These are phyloP conservation scores for Pasiphila rectangulata DNA, from an alignment of 2,888 invertebrate species.

Conservation along the genomic window DNA sequence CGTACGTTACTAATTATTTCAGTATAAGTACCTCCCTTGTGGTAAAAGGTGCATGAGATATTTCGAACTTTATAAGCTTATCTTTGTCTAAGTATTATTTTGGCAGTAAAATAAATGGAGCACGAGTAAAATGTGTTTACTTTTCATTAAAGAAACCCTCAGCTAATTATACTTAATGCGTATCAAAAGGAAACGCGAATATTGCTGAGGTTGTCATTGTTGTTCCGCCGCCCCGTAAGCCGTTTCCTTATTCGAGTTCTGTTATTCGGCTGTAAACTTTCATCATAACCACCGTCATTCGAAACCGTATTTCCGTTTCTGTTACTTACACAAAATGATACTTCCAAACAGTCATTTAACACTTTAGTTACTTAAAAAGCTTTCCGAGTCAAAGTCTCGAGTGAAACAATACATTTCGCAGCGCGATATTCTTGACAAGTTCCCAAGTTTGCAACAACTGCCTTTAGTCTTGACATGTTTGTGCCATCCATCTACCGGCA, in stretches of 20 bases:
- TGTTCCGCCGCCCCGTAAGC: slow-evolving; percentile 14
- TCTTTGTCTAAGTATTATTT: slow-evolving; percentile 8
- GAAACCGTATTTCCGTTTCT: slow-evolving; percentile 19
- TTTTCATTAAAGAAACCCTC: slow-evolving; percentile 16
- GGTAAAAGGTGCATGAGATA: background rate
- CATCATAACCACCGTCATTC: slow-evolving; percentile 26
- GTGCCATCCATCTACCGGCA: slow-evolving; percentile 64
- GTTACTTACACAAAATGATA: slow-evolving; percentile 35
- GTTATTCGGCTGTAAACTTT: slow-evolving; percentile 25
- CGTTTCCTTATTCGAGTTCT: slow-evolving; percentile 18
- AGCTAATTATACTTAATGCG: slow-evolving; percentile 20
- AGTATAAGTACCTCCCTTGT: background rate
- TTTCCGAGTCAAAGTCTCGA: slow-evolving; percentile 42
- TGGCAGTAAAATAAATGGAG: slow-evolving; percentile 13
- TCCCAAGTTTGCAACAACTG: slow-evolving; percentile 57
- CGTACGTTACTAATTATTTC: slow-evolving; percentile 3
- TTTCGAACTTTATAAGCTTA: too few species aligned
- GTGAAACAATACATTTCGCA: slow-evolving; percentile 48
- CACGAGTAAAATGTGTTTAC: slow-evolving; percentile 13
- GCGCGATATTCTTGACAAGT: slow-evolving; percentile 45
- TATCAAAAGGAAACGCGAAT: slow-evolving; percentile 13
- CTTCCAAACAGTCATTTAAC: slow-evolving; percentile 44
- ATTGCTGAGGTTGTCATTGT: slow-evolving; percentile 19
- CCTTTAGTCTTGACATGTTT: slow-evolving; percentile 69
- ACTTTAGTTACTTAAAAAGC: slow-evolving; percentile 47